A percentile compares a stretch with the other conserved stretches of the same genome.
phyloP scores from a whole-genome alignment of 2,113 vertebrate genomes.

The Poeciliopsis retropinna region DNA sequence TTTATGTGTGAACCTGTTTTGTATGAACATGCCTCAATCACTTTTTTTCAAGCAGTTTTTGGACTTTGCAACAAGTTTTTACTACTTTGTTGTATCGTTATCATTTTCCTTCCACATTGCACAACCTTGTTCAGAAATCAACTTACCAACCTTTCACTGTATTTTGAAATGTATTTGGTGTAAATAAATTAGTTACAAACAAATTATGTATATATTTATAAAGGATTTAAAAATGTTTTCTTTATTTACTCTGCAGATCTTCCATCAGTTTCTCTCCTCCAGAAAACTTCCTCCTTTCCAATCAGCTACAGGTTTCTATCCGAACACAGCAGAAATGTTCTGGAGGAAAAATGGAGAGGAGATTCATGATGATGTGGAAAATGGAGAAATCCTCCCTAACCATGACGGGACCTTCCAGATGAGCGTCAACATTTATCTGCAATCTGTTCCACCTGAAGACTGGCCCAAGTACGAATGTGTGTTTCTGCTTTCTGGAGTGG shows the following conservation, averaged over 20 bases:
- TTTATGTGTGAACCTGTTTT: background rate
- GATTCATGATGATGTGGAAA: conserved; percentile 48
- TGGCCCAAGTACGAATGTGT: conserved; percentile 32
- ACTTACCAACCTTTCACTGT: background rate
- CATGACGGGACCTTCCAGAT: conserved; percentile 57
- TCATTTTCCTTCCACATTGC: background rate
- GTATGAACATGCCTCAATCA: background rate
- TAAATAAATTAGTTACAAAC: background rate
- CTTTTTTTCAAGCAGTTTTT: background rate
- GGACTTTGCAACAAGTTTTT: background rate
- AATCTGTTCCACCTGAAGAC: conserved; percentile 8
- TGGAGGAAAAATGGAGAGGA: conserved; percentile 46
- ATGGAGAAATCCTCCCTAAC: background rate
- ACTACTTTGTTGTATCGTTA: background rate
- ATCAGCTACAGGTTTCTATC: conserved; percentile 54
- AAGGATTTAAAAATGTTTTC: background rate
- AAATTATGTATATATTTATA: too few relatives aligned
- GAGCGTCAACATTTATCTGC: background rate
- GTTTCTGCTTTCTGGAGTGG: conserved; percentile 13
- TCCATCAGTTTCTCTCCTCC: conserved; percentile 45
- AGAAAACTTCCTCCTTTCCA: conserved; percentile 49
- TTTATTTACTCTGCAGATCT: background rate
- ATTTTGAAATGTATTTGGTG: background rate
- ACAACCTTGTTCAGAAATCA: background rate
- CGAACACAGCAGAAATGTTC: conserved; percentile 22